A percentile compares a stretch with the other conserved stretches of the same genome.
Conservation (phyloP, 1,140 invertebrate genomes). For the Sminthurides bifidus region DNA sequence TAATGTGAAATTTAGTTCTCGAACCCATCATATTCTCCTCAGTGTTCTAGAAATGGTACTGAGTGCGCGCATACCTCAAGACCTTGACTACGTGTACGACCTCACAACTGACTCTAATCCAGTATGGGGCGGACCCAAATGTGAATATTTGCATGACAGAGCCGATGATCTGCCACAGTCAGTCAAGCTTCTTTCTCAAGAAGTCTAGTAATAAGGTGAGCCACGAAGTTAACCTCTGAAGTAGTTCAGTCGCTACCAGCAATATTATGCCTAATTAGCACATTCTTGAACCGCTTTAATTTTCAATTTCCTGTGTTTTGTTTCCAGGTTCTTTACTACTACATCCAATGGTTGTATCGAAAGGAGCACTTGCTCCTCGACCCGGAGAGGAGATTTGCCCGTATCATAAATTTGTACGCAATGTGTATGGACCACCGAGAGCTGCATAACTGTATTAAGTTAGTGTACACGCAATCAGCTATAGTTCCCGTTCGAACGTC, state of each 20-base stretch:
- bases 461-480: conserved; percentile 42
- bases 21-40: conserved; percentile 53
- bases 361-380: conserved; percentile 53
- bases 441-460: conserved; percentile 47
- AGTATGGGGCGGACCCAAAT: conserved; percentile 52
- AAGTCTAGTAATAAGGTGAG: conserved; percentile 50
- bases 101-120: conserved; percentile 44
- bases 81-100: conserved; percentile 56
- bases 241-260: too few relatives aligned
- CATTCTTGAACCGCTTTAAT: background rate
- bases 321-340: conserved; percentile 47
- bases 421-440: conserved; percentile 53
- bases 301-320: conserved; percentile 4
- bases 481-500: conserved; percentile 51
- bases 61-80: conserved; percentile 47
- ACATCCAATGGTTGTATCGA: conserved; percentile 51
- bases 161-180: conserved; percentile 40
- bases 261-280: background rate
- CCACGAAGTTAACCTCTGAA: background rate
- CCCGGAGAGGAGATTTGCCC: conserved; percentile 47
- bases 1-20: conserved; percentile 42
- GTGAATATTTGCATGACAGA: conserved; percentile 34
- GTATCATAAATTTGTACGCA: conserved; percentile 54
- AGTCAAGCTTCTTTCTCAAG: conserved; percentile 48
- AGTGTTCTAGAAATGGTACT: conserved; percentile 55